Conservation (phyloP, 2,797 vertebrate species). For the Delichon dasypus region DNA sequence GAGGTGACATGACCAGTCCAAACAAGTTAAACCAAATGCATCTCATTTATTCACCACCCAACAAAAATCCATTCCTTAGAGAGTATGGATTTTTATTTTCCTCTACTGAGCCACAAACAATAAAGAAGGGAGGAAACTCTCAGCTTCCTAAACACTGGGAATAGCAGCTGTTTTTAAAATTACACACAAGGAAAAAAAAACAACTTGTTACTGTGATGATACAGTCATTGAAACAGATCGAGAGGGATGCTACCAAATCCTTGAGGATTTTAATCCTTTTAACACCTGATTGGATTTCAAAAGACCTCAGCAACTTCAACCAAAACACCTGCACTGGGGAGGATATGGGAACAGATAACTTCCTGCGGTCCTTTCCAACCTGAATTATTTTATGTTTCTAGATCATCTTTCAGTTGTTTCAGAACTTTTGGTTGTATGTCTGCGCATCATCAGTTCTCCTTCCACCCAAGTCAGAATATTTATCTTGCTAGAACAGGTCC, state of each 20-base stretch:
- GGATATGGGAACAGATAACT: not conserved
- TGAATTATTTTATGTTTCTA: not conserved
- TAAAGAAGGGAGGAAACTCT: not conserved
- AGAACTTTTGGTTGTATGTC: not conserved
- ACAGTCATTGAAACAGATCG: not conserved
- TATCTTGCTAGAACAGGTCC: not conserved
- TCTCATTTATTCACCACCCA: not conserved
- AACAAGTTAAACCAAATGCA: not conserved
- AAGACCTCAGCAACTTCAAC: not conserved
- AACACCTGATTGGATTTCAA: not conserved
- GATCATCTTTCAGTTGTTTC: not conserved
- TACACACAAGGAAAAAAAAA: not conserved
- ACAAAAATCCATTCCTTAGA: not conserved
- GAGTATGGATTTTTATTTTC: not conserved
- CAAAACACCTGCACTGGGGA: not conserved
- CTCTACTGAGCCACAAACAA: not conserved
- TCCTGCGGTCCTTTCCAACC: not conserved
- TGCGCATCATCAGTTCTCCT: not conserved
- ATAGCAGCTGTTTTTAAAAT: not conserved
- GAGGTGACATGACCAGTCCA: not conserved
- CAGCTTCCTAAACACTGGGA: not conserved
- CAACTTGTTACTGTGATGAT: fast-evolving
- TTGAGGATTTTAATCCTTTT: not conserved
- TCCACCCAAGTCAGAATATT: not conserved
- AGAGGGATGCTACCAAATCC: not conserved